Percentiles rank a stretch among this genome's conserved stretches.
Evolutionary conservation across 2,888 invertebrate genomes (phyloP).

Genomic region (Laothoe populi): DNA sequence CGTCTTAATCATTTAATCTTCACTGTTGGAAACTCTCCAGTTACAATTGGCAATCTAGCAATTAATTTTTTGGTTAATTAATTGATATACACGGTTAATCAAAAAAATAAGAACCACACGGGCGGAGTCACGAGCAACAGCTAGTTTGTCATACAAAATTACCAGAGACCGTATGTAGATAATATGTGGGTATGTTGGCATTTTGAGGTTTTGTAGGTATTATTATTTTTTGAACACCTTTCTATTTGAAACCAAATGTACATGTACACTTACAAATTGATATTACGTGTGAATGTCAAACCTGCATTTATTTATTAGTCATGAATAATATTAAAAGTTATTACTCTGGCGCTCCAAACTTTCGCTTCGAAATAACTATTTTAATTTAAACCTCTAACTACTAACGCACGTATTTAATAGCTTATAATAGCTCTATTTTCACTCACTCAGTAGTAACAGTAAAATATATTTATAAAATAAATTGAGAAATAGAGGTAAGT

Average conservation of each 20-base stretch:
- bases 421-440: not conserved
- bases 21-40: too few species aligned
- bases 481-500: too few species aligned
- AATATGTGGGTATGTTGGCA: not conserved
- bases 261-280: slow-evolving; percentile 20
- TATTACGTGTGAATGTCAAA: slow-evolving; percentile 23
- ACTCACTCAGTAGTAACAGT: too few species aligned
- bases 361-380: slow-evolving; percentile 18
- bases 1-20: too few species aligned
- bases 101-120: too few species aligned
- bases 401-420: not conserved
- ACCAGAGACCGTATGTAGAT: too few species aligned
- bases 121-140: too few species aligned
- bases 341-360: slow-evolving; percentile 9
- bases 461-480: too few species aligned
- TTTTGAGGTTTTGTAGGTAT: not conserved
- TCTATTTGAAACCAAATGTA: slow-evolving; percentile 23
- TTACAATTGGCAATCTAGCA: too few species aligned
- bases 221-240: slow-evolving; percentile 15
- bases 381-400: slow-evolving; percentile 4
- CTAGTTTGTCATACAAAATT: too few species aligned
- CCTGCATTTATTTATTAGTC: slow-evolving; percentile 7
- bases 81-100: too few species aligned
- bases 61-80: too few species aligned
- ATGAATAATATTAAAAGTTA: slow-evolving; percentile 24